Conservation (phyloP, 2,888 invertebrate genomes). For the Limulus polyphemus region DNA sequence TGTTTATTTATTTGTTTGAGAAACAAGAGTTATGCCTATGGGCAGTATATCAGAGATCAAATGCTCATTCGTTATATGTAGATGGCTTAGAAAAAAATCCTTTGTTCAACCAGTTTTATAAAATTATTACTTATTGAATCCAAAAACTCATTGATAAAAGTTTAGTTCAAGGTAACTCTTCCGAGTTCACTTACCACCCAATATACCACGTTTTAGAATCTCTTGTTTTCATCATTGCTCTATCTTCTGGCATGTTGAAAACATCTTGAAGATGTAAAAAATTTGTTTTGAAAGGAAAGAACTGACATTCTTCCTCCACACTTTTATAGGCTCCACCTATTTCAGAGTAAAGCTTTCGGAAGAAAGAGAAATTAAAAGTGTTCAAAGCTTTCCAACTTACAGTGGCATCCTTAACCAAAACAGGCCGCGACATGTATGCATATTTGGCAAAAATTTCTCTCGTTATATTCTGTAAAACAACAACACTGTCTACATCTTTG, state of each 20-base stretch:
- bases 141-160: no score
- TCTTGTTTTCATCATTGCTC: constrained; percentile 49
- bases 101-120: no score
- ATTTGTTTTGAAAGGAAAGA: constrained; percentile 71
- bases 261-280: constrained; percentile 62
- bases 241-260: constrained; percentile 55
- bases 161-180: no score
- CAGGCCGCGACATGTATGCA: constrained; percentile 65
- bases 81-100: no score
- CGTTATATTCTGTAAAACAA: constrained; percentile 45
- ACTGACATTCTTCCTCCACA: constrained; percentile 68
- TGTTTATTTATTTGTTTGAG: no score
- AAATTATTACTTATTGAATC: no score
- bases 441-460: constrained; percentile 54
- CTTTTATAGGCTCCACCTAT: constrained; percentile 53
- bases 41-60: no score
- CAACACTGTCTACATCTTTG: constrained; percentile 51
- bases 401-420: constrained; percentile 62
- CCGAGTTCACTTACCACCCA: constrained; percentile 58
- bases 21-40: no score
- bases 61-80: no score
- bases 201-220: constrained; percentile 66
- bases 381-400: constrained; percentile 62
- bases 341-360: constrained; percentile 30
- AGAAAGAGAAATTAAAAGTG: constrained; percentile 31